Percentiles rank a stretch among this genome's conserved stretches.
Conservation (phyloP, 2,888 invertebrate genomes). For the Nyleta sp. region DNA sequence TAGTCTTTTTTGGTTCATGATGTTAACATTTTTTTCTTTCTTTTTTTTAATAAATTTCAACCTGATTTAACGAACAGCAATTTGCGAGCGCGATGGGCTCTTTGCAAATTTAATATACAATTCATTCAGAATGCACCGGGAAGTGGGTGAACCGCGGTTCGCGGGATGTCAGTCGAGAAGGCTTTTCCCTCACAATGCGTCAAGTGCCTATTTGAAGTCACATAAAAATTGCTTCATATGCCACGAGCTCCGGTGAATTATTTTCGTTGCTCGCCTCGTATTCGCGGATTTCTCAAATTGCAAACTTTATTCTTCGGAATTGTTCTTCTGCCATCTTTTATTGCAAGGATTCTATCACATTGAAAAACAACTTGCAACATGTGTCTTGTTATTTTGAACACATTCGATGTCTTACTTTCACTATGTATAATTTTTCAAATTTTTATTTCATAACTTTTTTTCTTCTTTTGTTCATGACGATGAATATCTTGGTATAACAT, state of each 20-base stretch:
- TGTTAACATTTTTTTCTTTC: no score
- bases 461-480: no score
- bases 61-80: not conserved
- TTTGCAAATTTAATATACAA: constrained; percentile 17
- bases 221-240: constrained; percentile 34
- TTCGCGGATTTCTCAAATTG: not conserved
- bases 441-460: no score
- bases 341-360: not conserved
- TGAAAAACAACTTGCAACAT: no score
- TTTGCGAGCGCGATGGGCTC: not conserved
- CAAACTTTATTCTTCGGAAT: not conserved
- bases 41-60: not conserved
- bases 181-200: constrained; percentile 37
- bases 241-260: not conserved
- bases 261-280: constrained; percentile 11
- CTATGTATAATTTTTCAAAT: no score
- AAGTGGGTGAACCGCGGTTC: constrained; percentile 29
- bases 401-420: no score
- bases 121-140: constrained; percentile 15
- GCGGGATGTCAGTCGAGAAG: constrained; percentile 22
- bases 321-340: not conserved
- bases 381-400: no score
- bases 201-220: constrained; percentile 40
- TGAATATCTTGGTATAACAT: no score
- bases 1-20: no score